Conservation (phyloP, 1,140 invertebrate species). For the Euura saliciscinereae region DNA sequence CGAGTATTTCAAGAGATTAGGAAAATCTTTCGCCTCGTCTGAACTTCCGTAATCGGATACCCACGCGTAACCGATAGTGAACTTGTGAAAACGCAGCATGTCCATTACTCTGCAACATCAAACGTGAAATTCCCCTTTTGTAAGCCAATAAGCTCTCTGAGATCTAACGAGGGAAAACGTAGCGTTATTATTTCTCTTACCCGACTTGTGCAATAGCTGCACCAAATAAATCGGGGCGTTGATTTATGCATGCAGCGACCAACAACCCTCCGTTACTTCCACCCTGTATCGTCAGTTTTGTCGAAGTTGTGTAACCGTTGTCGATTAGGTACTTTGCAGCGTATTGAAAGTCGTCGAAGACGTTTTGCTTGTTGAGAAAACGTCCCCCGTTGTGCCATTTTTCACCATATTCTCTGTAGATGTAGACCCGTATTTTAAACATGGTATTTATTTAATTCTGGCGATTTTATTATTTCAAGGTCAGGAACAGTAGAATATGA, state of each 20-base stretch:
- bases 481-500: constrained; percentile 4
- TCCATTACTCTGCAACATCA: constrained; percentile 84
- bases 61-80: constrained; percentile 98
- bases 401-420: constrained; percentile 91
- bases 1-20: constrained; percentile 90
- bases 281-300: constrained; percentile 88
- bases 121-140: constrained; percentile 6
- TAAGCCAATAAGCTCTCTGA: background rate
- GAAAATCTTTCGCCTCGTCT: constrained; percentile 87
- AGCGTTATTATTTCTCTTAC: constrained; percentile 53
- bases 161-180: too few species aligned
- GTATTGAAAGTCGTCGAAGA: constrained; percentile 95
- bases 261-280: constrained; percentile 96
- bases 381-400: constrained; percentile 95
- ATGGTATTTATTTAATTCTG: constrained; percentile 8
- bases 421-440: constrained; percentile 15
- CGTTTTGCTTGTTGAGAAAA: constrained; percentile 94
- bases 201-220: constrained; percentile 91
- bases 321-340: constrained; percentile 90
- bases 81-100: constrained; percentile 97
- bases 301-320: constrained; percentile 79
- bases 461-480: constrained; percentile 13
- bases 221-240: constrained; percentile 93
- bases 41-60: constrained; percentile 94
- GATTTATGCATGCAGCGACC: constrained; percentile 91